phyloP scores from a whole-genome alignment of 1,140 invertebrate species.

The Liolophura sinensis region DNA sequence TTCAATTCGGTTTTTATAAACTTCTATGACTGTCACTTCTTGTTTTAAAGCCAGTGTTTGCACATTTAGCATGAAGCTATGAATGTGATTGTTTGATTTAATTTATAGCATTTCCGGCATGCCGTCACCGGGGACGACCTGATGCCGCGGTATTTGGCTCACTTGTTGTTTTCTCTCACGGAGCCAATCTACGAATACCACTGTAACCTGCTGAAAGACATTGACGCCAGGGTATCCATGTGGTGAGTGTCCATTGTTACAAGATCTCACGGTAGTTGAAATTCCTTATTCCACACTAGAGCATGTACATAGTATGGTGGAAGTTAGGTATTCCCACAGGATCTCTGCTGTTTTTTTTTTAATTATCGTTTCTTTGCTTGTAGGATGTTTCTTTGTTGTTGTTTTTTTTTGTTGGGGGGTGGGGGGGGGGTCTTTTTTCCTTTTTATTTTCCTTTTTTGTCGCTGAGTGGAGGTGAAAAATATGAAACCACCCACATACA shows the following conservation, averaged over 20 bases:
- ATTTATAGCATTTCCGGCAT: slow-evolving; percentile 71
- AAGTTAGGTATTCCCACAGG: too few species aligned
- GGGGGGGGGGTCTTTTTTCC: not conserved
- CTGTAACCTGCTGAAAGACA: slow-evolving; percentile 68
- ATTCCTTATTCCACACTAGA: too few species aligned
- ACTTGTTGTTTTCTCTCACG: slow-evolving; percentile 64
- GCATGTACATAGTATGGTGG: too few species aligned
- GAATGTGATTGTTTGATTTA: slow-evolving; percentile 16
- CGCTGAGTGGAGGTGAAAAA: too few species aligned
- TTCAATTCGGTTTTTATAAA: too few species aligned
- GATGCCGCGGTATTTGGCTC: slow-evolving; percentile 62
- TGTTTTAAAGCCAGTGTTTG: too few species aligned
- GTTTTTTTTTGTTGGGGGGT: not conserved
- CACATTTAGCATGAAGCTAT: not conserved
- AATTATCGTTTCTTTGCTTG: slow-evolving; percentile 5
- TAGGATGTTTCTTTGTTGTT: not conserved
- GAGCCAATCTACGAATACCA: slow-evolving; percentile 73
- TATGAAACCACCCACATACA: too few species aligned
- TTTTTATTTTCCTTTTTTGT: slow-evolving; percentile 3
- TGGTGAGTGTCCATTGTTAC: slow-evolving; percentile 61
- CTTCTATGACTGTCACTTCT: too few species aligned
- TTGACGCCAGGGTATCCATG: slow-evolving; percentile 69
- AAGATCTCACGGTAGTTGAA: not conserved
- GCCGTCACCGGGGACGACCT: slow-evolving; percentile 65
- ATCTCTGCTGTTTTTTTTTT: not conserved